These are phyloP conservation scores for Dasyornis broadbenti DNA, from an alignment of 2,113 vertebrate genomes.

Conservation along the genomic window DNA sequence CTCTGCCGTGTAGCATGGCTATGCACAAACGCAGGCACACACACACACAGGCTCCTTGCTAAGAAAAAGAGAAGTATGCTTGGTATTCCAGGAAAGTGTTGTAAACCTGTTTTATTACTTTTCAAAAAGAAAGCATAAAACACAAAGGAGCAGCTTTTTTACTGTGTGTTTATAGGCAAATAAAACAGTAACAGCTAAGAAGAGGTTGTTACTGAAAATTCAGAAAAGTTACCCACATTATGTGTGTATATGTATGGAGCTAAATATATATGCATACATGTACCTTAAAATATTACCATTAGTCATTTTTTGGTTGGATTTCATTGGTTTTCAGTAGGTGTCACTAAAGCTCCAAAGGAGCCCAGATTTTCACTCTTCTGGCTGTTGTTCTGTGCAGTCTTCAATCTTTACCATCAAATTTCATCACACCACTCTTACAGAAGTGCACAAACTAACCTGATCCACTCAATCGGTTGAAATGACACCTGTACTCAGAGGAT, in stretches of 20 bases:
- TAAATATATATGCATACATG: neutral
- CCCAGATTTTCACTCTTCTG: neutral
- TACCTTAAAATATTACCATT: neutral
- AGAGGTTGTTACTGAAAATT: neutral
- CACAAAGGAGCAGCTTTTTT: neutral
- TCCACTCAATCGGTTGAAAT: neutral
- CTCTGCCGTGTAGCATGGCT: accelerated
- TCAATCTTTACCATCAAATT: neutral
- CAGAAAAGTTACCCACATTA: neutral
- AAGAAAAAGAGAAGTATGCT: neutral
- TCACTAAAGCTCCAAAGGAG: constrained; percentile 17
- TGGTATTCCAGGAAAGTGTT: neutral
- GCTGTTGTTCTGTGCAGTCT: neutral
- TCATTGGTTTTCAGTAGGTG: constrained; percentile 35
- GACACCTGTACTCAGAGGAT: neutral
- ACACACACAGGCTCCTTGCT: accelerated
- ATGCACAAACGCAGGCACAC: too few relatives aligned
- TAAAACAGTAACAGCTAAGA: neutral
- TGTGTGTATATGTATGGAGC: neutral
- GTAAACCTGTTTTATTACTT: neutral
- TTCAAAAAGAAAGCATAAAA: neutral
- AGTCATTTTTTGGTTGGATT: neutral
- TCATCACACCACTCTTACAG: neutral
- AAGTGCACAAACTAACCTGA: neutral
- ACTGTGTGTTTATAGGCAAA: neutral